Base-by-base conservation (phyloP, 2,888 invertebrate species). In the Sussaba pulchella region DNA sequence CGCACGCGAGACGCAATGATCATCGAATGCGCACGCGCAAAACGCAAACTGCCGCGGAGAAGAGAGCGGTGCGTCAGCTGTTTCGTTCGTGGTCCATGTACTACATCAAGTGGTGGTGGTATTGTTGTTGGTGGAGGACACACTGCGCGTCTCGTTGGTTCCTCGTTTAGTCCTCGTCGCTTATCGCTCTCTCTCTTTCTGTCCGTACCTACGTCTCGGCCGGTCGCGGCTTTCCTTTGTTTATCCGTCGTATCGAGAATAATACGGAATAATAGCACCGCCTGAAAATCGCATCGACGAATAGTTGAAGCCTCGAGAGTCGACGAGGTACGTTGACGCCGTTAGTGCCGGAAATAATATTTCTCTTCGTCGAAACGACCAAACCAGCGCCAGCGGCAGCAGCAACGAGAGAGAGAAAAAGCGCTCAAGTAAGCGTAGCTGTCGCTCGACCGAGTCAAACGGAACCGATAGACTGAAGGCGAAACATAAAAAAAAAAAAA, bases 61-160 rank as follows among this genome's bases (percentile, higher is more conserved):
- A 83, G 83, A 70, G 39, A 66, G 59, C 71, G 78, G 88, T 86
- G 88, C 88, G 89, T 89, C 89, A 89, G 89, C 89, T 89, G 89
- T 89, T 89, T 89, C 85, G 88, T 87, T 85, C 81, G 83, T 45
- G 83, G 84, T 87, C 85, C 86, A 74, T 82, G 69, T 72, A 78
- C 73, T 41, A 26, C 26, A 77, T 75, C 76, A 64, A 80, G 80
- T 76, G 77, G 59, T 71, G 54, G 82, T 2, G 80, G 79, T 72
- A 72, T 78, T 84, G 80, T 82, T 82, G 84, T 67, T 82, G 73
- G 75, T 75, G 61, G 71, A 69, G 61, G 81, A 63, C 69, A 64
- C 71, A 59, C 76, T 81, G 72, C 75, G 81, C 80, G 81, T 81
- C 74, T 78, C 71, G 64, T 70, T 54, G 57, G 50, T 24, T 64